Conservation (phyloP, 1,140 invertebrate genomes). For the Calliopsis andreniformis region DNA sequence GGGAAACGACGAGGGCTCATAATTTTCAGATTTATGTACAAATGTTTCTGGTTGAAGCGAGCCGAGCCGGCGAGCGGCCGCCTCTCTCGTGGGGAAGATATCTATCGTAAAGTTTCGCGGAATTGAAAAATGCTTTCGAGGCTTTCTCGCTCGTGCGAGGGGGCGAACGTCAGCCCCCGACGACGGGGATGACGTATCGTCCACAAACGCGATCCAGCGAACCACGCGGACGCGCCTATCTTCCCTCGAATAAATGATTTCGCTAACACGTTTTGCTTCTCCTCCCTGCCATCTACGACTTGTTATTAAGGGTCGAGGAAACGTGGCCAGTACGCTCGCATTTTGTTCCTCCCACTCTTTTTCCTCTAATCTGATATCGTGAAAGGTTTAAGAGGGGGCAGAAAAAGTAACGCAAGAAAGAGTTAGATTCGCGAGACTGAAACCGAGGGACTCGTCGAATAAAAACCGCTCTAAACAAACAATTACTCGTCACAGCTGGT, state of each 20-base stretch:
- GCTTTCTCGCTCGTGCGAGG: constrained; percentile 43
- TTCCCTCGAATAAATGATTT: constrained; percentile 28
- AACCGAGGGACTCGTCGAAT: constrained; percentile 10
- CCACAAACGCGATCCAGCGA: constrained; percentile 2
- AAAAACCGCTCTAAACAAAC: constrained; percentile 49
- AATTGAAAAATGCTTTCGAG: constrained; percentile 79
- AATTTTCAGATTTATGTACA: constrained; percentile 81
- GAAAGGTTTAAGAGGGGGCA: background rate
- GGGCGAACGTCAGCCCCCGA: constrained; percentile 21
- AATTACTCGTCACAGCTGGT: constrained; percentile 19
- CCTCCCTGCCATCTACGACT: background rate
- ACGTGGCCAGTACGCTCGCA: too few relatives aligned
- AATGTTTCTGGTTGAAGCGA: constrained; percentile 73
- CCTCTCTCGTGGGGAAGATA: constrained; percentile 68
- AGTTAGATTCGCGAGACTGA: background rate
- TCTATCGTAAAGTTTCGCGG: constrained; percentile 77
- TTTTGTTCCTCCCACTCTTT: too few relatives aligned
- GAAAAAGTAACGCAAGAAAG: constrained; percentile 12
- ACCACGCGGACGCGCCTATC: constrained; percentile 15
- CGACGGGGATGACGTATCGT: constrained; percentile 46
- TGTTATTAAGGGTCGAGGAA: too few relatives aligned
- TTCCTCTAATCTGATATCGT: too few relatives aligned
- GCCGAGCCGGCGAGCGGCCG: constrained; percentile 26
- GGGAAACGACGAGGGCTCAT: constrained; percentile 64
- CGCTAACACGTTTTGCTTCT: background rate